Conservation (phyloP, 2,888 invertebrate species). For the Gasteruption jaculator region DNA sequence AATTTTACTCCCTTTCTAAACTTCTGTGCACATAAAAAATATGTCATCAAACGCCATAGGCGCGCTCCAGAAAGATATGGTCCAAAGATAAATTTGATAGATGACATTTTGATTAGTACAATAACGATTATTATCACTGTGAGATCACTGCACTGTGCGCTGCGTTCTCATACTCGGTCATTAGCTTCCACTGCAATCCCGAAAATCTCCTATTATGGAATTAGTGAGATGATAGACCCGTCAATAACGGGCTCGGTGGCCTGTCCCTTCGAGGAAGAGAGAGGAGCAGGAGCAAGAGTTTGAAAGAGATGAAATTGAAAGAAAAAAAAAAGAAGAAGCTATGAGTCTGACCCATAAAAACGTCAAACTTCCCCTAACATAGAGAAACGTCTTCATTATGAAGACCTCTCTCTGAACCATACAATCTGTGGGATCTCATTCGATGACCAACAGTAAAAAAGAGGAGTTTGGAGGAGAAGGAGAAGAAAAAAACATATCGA, state of each 20-base stretch:
- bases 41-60: no score
- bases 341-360: conserved; percentile 50
- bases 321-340: conserved; percentile 35
- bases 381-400: conserved; percentile 51
- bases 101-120: no score
- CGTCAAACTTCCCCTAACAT: conserved; percentile 52
- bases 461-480: no score
- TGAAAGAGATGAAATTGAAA: conserved; percentile 18
- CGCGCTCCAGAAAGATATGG: no score
- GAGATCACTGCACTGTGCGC: no score
- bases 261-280: conserved; percentile 32
- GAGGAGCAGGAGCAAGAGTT: conserved; percentile 6
- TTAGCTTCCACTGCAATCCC: conserved; percentile 37
- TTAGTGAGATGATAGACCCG: conserved; percentile 48
- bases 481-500: no score
- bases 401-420: conserved; percentile 26
- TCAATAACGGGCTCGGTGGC: conserved; percentile 37
- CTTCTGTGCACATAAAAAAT: no score
- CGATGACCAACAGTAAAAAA: no score
- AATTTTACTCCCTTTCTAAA: no score
- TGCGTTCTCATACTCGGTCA: no score
- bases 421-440: conserved; percentile 19
- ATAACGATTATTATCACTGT: no score
- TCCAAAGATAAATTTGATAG: no score
- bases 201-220: conserved; percentile 46